phyloP scores from a whole-genome alignment of 1,140 invertebrate genomes.

The Pomacea maculata region DNA sequence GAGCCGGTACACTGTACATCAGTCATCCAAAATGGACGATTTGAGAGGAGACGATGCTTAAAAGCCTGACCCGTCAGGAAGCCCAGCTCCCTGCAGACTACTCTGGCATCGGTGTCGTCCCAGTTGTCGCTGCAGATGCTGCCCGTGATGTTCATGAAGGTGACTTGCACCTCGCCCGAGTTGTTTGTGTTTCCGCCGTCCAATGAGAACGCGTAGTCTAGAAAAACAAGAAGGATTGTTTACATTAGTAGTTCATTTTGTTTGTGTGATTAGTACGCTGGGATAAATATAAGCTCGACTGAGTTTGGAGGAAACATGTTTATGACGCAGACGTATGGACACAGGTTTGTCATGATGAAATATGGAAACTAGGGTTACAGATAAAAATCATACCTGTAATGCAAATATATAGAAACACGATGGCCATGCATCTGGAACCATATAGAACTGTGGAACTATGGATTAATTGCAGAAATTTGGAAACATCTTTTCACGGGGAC shows the following conservation, averaged over 20 bases:
- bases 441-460: too few species aligned
- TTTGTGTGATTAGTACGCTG: background rate
- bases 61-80: slow-evolving; percentile 42
- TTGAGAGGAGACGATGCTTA: slow-evolving; percentile 33
- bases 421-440: background rate
- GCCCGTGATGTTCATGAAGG: slow-evolving; percentile 41
- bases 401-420: background rate
- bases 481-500: too few species aligned
- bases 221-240: background rate
- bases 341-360: background rate
- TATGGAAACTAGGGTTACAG: background rate
- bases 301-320: background rate
- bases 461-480: too few species aligned
- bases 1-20: slow-evolving; percentile 7
- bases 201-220: background rate
- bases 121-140: slow-evolving; percentile 49
- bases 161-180: slow-evolving; percentile 43
- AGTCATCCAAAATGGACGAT: slow-evolving; percentile 48
- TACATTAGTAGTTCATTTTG: slow-evolving; percentile 19
- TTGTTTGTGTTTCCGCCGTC: too few species aligned
- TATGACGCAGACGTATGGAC: background rate
- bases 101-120: slow-evolving; percentile 45
- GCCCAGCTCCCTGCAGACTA: slow-evolving; percentile 50
- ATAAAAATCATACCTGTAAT: background rate
- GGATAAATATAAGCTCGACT: background rate